These are phyloP conservation scores for Erethizon dorsatum DNA, from an alignment of 2,797 vertebrate species.

Conservation along the genomic window DNA sequence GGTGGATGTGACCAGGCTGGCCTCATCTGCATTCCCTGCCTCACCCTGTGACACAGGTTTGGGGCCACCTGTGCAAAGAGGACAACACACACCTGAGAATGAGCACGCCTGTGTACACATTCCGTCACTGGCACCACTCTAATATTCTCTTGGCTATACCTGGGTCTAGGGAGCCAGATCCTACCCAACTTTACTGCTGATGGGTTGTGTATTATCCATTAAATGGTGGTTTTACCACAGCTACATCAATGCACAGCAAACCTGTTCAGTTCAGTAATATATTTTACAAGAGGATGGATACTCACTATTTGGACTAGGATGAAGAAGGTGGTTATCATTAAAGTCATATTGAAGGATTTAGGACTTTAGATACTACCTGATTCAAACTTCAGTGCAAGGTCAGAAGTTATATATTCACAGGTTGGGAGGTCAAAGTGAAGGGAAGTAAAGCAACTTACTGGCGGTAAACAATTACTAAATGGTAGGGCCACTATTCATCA, in stretches of 20 bases:
- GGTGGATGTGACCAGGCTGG: neutral
- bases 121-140: neutral
- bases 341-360: neutral
- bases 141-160: neutral
- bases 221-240: neutral
- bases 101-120: neutral
- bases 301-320: neutral
- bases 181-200: neutral
- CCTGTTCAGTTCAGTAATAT: neutral
- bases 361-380: neutral
- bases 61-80: neutral
- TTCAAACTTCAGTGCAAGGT: neutral
- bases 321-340: neutral
- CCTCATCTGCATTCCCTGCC: neutral
- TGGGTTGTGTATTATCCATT: neutral
- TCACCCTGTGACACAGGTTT: neutral
- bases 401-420: neutral
- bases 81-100: neutral
- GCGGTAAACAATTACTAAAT: neutral
- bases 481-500: neutral
- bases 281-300: neutral
- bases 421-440: slow-evolving; percentile 7
- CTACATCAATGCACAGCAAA: neutral
- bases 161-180: neutral
- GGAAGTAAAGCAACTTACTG: neutral